Evolutionary conservation across 2,888 invertebrate genomes (phyloP), one percentile per base, ranked within the genome.

Genomic region (Xylota sylvarum): DNA sequence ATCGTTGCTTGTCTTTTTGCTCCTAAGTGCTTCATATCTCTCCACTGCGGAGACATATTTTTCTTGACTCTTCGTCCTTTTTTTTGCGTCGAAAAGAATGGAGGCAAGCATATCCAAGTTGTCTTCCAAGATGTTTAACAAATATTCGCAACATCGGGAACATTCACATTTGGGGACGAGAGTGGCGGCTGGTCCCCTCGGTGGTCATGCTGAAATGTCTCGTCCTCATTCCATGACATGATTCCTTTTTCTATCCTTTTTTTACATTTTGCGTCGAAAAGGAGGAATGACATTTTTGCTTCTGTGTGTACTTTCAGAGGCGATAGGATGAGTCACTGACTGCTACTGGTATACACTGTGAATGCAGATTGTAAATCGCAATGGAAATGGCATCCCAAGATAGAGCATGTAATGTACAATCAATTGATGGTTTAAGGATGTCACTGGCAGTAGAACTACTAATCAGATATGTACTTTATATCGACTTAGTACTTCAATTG

Each of bases 91-190:
- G 40, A 46, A 46, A 70, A 62, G 65, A 65, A 79, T 72, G 58
- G 70, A 70, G 65, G 70, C 84, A 60, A 85, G 73, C 80, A 85
- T 74, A 80, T 85, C 84, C 74, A 80, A 85, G 74, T 65, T 81
- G 81, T 81, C 81, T 81, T 81, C 76, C 52, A 77, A 86, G 81
- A 86, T 86, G 85, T 86, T 86, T 81, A 81, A 86, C 85, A 86
- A 86, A 81, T 77, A 69, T 69, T 74, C 50, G 46, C 74, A 84
- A 84, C 79, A 65, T 67, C 60, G 56, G 78, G 72, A 83, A 67
- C 69, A 74, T 84, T 83, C 79, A 58, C 72, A 67, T 73, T 73
- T 43, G 37, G 56, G 37, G 23, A 55, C 27, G 27, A 6, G 43
- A 43, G 52, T 37, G 67, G 74, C 74, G 72, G 67, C 52, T 43